Percentiles rank a stretch among this genome's conserved stretches.
Evolutionary conservation across 1,140 invertebrate genomes (phyloP).

Genomic region (Samia ricini): DNA sequence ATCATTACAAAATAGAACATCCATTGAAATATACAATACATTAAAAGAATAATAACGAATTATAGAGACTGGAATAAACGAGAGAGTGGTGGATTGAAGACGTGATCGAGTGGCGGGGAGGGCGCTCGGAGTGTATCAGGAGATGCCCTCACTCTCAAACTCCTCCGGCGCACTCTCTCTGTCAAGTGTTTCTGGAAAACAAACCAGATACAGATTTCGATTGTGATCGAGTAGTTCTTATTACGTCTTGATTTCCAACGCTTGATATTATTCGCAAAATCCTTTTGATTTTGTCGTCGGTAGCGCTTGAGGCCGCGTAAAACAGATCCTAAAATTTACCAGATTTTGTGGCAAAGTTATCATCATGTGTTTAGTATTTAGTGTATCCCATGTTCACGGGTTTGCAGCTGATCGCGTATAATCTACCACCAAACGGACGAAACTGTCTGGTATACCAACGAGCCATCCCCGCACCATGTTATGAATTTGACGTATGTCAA

Average conservation of each 20-base stretch:
- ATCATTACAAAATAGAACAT: neutral
- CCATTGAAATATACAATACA: neutral
- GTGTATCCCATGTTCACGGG: too few relatives aligned
- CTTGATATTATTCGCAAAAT: neutral
- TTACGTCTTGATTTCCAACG: neutral
- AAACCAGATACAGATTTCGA: neutral
- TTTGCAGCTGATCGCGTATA: too few relatives aligned
- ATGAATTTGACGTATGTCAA: too few relatives aligned
- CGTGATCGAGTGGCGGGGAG: neutral
- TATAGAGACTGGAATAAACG: neutral
- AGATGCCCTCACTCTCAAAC: neutral
- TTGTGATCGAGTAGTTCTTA: neutral
- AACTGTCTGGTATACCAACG: too few relatives aligned
- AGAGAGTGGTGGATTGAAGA: neutral
- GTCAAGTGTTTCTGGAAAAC: neutral
- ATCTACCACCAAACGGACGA: too few relatives aligned
- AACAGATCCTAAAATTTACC: too few relatives aligned
- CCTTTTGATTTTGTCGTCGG: too few relatives aligned
- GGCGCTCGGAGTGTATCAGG: neutral
- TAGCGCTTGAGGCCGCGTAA: too few relatives aligned
- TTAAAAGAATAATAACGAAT: neutral
- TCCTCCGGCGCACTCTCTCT: neutral
- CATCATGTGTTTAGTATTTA: too few relatives aligned
- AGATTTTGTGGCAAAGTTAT: too few relatives aligned
- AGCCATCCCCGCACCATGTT: too few relatives aligned